Conservation (phyloP, 2,888 invertebrate species). For the Andrena hattorfiana region DNA sequence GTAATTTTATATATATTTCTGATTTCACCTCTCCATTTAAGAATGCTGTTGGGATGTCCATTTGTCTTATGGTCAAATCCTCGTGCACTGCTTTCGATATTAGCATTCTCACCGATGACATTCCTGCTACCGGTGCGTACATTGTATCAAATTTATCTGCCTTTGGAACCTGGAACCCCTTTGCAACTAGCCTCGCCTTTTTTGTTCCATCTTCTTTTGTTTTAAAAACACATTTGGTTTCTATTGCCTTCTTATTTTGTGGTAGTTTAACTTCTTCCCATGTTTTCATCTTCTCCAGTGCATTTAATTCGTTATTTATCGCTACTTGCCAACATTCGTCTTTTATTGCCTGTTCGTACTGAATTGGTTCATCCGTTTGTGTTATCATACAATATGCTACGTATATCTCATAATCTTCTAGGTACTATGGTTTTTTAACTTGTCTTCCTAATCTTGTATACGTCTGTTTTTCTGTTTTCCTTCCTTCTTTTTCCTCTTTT, state of each 20-base stretch:
- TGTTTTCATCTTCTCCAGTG: not conserved
- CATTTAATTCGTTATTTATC: constrained; percentile 1
- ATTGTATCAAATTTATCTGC: not conserved
- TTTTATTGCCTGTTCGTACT: not conserved
- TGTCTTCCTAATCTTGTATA: not conserved
- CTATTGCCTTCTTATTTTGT: not conserved
- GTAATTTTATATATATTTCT: constrained; percentile 1
- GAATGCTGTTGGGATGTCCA: not conserved
- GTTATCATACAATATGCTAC: not conserved
- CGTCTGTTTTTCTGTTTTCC: not conserved
- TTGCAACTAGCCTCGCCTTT: constrained; percentile 4
- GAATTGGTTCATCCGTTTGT: not conserved
- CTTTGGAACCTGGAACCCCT: not conserved
- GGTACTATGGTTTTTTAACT: not conserved
- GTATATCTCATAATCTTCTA: not conserved
- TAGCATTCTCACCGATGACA: not conserved
- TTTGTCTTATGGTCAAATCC: not conserved
- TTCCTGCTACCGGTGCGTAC: not conserved
- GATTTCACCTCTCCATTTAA: not conserved
- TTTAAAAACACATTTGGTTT: constrained; percentile 16
- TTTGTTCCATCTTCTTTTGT: constrained; percentile 1
- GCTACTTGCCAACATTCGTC: not conserved
- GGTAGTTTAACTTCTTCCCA: constrained; percentile 9
- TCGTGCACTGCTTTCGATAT: not conserved
- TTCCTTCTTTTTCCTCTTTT: not conserved